phyloP scores from a whole-genome alignment of 2,888 invertebrate genomes.

The Dusona sp. region DNA sequence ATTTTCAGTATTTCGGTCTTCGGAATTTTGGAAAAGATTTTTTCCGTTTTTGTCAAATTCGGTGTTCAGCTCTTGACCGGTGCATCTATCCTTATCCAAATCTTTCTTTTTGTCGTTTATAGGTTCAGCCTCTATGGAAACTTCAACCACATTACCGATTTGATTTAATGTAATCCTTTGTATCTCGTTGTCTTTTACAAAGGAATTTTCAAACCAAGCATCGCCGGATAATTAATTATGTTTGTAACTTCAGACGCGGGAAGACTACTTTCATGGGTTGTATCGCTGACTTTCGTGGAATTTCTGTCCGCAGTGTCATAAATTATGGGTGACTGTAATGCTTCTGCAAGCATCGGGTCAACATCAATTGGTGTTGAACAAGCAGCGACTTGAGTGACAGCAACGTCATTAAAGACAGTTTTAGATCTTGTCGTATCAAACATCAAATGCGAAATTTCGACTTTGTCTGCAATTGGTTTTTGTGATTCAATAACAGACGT shows the following conservation, averaged over 20 bases:
- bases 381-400: not conserved
- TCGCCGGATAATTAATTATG: not conserved
- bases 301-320: not conserved
- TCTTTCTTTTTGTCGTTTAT: not conserved
- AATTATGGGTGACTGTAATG: not conserved
- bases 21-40: not conserved
- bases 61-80: not conserved
- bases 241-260: not conserved
- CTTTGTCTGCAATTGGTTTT: not conserved
- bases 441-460: not conserved
- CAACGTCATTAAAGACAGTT: not conserved
- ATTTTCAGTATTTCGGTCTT: not conserved
- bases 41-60: not conserved
- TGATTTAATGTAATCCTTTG: not conserved
- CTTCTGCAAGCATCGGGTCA: not conserved
- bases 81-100: no score
- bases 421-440: not conserved
- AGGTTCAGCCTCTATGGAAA: not conserved
- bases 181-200: not conserved
- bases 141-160: not conserved
- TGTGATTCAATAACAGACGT: not conserved
- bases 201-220: conserved; percentile 9
- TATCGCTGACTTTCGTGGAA: not conserved
- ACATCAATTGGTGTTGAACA: not conserved
- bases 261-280: not conserved